These are phyloP conservation scores for Cariama cristata DNA, from an alignment of 2,113 vertebrate species.

Conservation along the genomic window DNA sequence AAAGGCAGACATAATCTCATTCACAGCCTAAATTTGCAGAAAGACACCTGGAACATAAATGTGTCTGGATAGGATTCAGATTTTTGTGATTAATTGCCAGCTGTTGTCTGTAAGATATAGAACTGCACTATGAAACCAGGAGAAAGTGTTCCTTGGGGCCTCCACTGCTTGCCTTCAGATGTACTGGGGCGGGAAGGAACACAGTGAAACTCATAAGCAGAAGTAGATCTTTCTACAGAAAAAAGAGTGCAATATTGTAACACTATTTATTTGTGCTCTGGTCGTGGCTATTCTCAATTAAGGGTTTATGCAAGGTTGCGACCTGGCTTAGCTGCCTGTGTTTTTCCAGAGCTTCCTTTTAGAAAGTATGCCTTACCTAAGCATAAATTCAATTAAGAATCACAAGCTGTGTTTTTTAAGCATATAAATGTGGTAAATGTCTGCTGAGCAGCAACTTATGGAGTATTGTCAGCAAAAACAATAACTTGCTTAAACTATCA, in stretches of 20 bases:
- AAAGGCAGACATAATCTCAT: slow-evolving; percentile 60
- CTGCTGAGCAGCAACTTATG: neutral
- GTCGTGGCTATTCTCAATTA: neutral
- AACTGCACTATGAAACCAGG: neutral
- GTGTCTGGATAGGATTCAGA: neutral
- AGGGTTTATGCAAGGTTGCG: neutral
- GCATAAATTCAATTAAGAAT: neutral
- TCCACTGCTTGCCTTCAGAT: neutral
- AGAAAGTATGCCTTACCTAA: neutral
- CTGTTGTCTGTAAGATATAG: neutral
- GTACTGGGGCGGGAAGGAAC: neutral
- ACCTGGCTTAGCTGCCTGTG: neutral
- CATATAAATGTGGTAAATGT: neutral
- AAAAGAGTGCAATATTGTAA: neutral
- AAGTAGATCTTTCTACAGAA: neutral
- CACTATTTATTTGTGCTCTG: neutral
- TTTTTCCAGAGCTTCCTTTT: neutral
- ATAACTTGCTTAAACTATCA: neutral
- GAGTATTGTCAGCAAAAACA: neutral
- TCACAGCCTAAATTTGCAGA: slow-evolving; percentile 36
- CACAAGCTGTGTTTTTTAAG: neutral
- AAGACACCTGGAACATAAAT: slow-evolving; percentile 60
- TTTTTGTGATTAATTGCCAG: slow-evolving; percentile 33
- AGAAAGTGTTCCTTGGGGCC: neutral
- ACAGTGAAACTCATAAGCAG: neutral